Conservation (phyloP, 2,113 vertebrate species). For the Leptodactylus fuscus region DNA sequence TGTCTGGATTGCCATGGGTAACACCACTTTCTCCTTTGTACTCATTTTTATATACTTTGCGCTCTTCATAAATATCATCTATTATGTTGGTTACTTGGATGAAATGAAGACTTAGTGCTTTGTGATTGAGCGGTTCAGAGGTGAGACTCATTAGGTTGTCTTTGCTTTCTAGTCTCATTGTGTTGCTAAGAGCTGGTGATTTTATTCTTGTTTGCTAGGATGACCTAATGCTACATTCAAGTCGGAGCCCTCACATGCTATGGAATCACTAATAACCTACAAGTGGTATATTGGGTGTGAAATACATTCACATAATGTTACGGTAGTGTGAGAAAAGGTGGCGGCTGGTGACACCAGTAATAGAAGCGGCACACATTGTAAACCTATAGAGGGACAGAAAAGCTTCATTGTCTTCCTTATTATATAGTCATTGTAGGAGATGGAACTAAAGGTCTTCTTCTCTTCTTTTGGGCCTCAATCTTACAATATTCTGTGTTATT, state of each 20-base stretch:
- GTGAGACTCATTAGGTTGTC: constrained; percentile 21
- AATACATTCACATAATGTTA: constrained; percentile 41
- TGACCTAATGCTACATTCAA: constrained; percentile 27
- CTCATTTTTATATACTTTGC: neutral
- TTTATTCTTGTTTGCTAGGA: constrained; percentile 19
- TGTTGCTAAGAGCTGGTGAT: constrained; percentile 10
- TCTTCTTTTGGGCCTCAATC: neutral
- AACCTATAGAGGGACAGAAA: constrained; percentile 16
- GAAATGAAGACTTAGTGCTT: neutral
- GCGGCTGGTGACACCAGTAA: neutral
- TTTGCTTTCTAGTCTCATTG: constrained; percentile 2
- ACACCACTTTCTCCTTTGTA: neutral
- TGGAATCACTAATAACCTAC: constrained; percentile 56
- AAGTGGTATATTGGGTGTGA: constrained; percentile 54
- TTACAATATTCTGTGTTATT: neutral
- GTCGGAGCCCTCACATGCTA: neutral
- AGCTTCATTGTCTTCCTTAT: neutral
- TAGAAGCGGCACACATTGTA: constrained; percentile 1
- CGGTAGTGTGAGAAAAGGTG: constrained; percentile 51
- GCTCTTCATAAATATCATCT: neutral
- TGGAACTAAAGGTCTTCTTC: neutral
- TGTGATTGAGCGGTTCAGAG: neutral
- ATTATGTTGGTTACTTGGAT: neutral
- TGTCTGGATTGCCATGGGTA: neutral
- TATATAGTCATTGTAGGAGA: constrained; percentile 19